Conservation (phyloP, 2,888 invertebrate genomes). For the Pammene fasciana region DNA sequence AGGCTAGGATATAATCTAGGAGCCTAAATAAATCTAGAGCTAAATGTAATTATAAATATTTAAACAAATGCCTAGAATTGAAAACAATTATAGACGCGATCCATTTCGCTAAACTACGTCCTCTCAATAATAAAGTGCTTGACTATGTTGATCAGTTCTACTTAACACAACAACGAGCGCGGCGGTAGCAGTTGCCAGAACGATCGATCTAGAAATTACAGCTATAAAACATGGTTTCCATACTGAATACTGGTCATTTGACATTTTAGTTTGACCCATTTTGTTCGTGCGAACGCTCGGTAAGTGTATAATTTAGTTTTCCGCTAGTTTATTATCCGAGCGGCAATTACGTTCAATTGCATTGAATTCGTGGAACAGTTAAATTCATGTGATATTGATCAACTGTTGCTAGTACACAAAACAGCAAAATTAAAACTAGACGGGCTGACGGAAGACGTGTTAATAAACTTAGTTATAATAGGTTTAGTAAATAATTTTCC, state of each 20-base stretch:
- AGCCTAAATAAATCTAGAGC: too few relatives aligned
- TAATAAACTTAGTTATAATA: conserved; percentile 9
- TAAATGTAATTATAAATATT: too few relatives aligned
- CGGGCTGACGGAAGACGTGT: neutral
- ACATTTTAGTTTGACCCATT: conserved; percentile 39
- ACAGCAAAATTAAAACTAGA: conserved; percentile 14
- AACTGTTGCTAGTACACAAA: conserved; percentile 15
- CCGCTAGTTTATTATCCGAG: conserved; percentile 34
- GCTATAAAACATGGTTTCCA: conserved; percentile 21
- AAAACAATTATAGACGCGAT: too few relatives aligned
- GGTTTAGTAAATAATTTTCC: conserved; percentile 15
- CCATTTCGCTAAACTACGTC: too few relatives aligned
- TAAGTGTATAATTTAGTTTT: conserved; percentile 39
- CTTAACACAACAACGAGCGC: neutral
- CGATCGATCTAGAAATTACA: conserved; percentile 27
- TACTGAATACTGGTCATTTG: conserved; percentile 32
- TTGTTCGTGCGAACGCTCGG: conserved; percentile 33
- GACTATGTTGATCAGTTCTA: neutral
- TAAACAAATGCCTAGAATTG: too few relatives aligned
- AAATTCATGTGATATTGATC: conserved; percentile 21
- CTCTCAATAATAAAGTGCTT: too few relatives aligned
- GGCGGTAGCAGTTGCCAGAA: neutral
- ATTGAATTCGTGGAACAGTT: conserved; percentile 33
- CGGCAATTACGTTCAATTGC: conserved; percentile 32
- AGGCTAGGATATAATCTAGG: too few relatives aligned